These are phyloP conservation scores for Helobdella robusta DNA, from an alignment of 2,888 invertebrate genomes.

Conservation along the genomic window DNA sequence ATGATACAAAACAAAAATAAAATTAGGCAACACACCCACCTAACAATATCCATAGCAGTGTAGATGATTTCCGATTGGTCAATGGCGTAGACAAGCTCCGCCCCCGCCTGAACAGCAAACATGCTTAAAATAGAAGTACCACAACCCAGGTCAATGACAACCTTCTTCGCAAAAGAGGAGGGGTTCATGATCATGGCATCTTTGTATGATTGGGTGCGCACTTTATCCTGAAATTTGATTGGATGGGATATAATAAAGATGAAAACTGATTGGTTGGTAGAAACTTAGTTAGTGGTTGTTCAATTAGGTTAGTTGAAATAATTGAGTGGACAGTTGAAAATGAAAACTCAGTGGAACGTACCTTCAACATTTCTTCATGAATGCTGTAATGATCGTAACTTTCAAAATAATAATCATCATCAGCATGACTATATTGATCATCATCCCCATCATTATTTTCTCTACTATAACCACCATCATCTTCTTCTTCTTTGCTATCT, in stretches of 20 bases:
- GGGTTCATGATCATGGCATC: conserved; percentile 17
- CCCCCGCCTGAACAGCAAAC: conserved; percentile 51
- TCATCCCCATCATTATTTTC: background rate
- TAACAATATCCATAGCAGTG: conserved; percentile 51
- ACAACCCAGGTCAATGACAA: conserved; percentile 35
- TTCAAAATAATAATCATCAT: conserved; percentile 59
- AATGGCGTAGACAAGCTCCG: conserved; percentile 51
- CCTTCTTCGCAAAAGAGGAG: background rate
- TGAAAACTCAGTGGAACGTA: conserved; percentile 47
- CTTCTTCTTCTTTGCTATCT: background rate
- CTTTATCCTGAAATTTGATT: conserved; percentile 13
- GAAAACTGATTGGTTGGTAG: no score
- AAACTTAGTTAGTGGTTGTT: no score
- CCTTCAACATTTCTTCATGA: conserved; percentile 78
- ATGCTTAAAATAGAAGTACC: conserved; percentile 69
- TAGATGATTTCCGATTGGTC: conserved; percentile 52
- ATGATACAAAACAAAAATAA: background rate
- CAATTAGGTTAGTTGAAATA: background rate
- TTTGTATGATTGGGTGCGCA: conserved; percentile 12
- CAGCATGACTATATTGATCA: conserved; percentile 37
- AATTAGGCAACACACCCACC: conserved; percentile 37
- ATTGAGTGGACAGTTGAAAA: background rate
- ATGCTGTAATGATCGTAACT: conserved; percentile 83
- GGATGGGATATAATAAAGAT: background rate
- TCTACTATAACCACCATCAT: background rate